Evolutionary conservation across 2,113 vertebrate species (phyloP), one percentile per base, ranked within the genome.

Genomic region (Motacilla tschutschensis): DNA sequence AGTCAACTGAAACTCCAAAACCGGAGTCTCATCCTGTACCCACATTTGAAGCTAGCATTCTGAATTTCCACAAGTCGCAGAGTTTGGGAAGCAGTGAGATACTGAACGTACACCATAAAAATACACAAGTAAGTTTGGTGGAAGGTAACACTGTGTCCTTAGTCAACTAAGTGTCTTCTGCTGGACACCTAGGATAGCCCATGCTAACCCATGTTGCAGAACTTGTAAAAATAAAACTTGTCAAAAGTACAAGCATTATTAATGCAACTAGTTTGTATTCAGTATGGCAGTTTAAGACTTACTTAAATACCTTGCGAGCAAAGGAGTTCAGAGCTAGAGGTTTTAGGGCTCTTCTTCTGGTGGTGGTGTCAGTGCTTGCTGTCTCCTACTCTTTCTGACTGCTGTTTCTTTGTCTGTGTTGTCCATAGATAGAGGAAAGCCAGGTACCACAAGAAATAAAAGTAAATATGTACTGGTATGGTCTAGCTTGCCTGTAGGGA

Each of bases 21-120:
- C 22, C 12, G 41, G 87, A 88, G 6, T 67, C 85, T 88, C 14
- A 58, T 85, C 91, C 91, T 79, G 93, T 84, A 51, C 78, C 91
- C 8, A 29, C 85, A 6, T 88, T 96, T 94, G 95, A 96, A 87
- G 89, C 95, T 88, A 77, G 83, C n/a, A 8, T 81, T 63, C 78
- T 94, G 92, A 96, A 98, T 95, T 96, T 96, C 63, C 91, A 82
- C 63, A 90, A 95, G 70, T 77, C 95, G 4, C 96, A 89, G 62
- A 72, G 80, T 67, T 33, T 82, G 64, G 91, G 83, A 83, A 90
- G 53, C 79, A 81, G 26, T 20, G 73, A 74, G 53, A 19, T 53
- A 46, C 2, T 83, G 60, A 84, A 89, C 9, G 10, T 69, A 12
- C 90, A 91, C 44, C 92, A 28, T 59, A 70, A 40, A 60, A 95